Evolutionary conservation across 2,888 invertebrate species (phyloP).

Genomic region (Gandaritis pyraliata): DNA sequence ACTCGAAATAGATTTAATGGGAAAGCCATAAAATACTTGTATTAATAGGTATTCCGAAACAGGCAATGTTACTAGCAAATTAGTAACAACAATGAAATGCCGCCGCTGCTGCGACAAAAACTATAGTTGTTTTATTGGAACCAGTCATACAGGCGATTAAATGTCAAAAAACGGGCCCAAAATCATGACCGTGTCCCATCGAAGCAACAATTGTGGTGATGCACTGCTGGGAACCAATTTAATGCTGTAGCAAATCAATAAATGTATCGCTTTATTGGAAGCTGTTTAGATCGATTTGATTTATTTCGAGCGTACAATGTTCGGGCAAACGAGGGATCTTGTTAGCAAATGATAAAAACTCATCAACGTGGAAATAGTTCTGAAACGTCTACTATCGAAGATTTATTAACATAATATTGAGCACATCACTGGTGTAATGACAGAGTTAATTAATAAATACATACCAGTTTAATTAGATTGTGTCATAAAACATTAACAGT

Average conservation of each 20-base stretch:
- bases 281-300: slow-evolving; percentile 82
- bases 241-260: slow-evolving; percentile 84
- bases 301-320: slow-evolving; percentile 75
- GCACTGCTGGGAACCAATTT: slow-evolving; percentile 82
- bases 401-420: slow-evolving; percentile 4
- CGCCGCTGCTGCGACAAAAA: slow-evolving; percentile 52
- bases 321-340: slow-evolving; percentile 71
- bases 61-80: slow-evolving; percentile 37
- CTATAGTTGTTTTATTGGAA: slow-evolving; percentile 50
- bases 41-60: not conserved
- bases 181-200: slow-evolving; percentile 66
- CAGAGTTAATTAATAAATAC: slow-evolving; percentile 31
- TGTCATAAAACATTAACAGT: slow-evolving; percentile 52
- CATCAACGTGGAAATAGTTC: slow-evolving; percentile 21
- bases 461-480: slow-evolving; percentile 32
- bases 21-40: not conserved
- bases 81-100: slow-evolving; percentile 54
- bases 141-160: slow-evolving; percentile 49
- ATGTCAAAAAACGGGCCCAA: slow-evolving; percentile 51
- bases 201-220: slow-evolving; percentile 64
- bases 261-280: slow-evolving; percentile 84
- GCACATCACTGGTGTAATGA: not conserved
- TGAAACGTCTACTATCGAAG: slow-evolving; percentile 16
- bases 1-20: no score
- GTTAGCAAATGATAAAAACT: slow-evolving; percentile 81